Evolutionary conservation across 2,113 vertebrate genomes (phyloP), one percentile per base, ranked within the genome.

Genomic region (Bubalus kerabau): DNA sequence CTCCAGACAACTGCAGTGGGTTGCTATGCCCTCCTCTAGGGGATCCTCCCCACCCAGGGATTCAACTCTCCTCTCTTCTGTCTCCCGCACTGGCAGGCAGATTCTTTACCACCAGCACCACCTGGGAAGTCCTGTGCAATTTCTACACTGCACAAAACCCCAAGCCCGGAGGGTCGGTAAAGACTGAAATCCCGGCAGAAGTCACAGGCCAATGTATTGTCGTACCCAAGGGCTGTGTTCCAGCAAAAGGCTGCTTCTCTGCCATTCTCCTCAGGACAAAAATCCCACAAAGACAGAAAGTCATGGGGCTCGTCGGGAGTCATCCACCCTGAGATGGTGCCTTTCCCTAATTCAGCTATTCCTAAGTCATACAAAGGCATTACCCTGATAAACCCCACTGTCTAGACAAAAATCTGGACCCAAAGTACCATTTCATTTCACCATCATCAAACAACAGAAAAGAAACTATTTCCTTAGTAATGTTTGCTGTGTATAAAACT

Each of bases 391-490:
- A 87, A 81, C 26, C 2, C 54, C 28, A 62, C 28, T 28, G 28
- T 54, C 54, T 84, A 84, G 36, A 54, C 52, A 96, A 46, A 40
- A 48, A 67, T 17, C 21, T 84, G 85, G 28, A 48, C n/a, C n/a
- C 23, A 54, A 32, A 54, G 16, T 67, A 93, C 32, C 19, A 30
- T 48, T 85, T 64, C 50, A 81, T 80, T 90, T 86, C 59, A 40
- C 50, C 54, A 32, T 36, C 59, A 74, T 2, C n/a, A 71, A 93
- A 80, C 32, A 80, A 62, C n/a, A 82, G n/a, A 91, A 93, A 60
- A 57, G 26, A 81, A 59, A 56, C 23, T 40, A 48, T 91, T 76
- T 67, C 43, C 60, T 92, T 83, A 46, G n/a, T n/a, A 13, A 23
- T 59, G 43, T 15, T 67, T 43, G 17, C 6, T 76, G 52, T 74